Evolutionary conservation across 1,140 invertebrate species (phyloP).

Genomic region (Lordiphosa mommai): DNA sequence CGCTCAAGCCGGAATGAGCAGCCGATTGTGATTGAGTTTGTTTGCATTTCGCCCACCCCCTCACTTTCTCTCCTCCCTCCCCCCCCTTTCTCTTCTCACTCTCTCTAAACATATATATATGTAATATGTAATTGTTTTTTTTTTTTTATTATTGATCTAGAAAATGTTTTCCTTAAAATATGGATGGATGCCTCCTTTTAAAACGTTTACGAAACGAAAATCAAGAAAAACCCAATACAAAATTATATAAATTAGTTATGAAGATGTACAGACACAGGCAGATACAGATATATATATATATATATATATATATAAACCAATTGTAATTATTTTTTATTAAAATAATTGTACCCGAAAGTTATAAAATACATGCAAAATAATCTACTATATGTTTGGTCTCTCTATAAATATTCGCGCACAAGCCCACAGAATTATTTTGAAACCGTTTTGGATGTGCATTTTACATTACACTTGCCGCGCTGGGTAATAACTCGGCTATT

Average conservation of each 20-base stretch:
- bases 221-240: slow-evolving; percentile 16
- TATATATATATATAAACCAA: slow-evolving; percentile 46
- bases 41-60: slow-evolving; percentile 57
- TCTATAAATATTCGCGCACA: slow-evolving; percentile 25
- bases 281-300: slow-evolving; percentile 5
- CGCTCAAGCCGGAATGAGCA: slow-evolving; percentile 42
- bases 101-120: slow-evolving; percentile 45
- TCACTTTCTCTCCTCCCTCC: neutral
- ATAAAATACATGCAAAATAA: slow-evolving; percentile 26
- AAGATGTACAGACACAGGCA: slow-evolving; percentile 29
- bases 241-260: slow-evolving; percentile 30
- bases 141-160: slow-evolving; percentile 61
- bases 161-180: slow-evolving; percentile 68
- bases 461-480: too few relatives aligned
- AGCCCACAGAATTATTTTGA: too few relatives aligned
- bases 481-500: too few relatives aligned
- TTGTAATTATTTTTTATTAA: slow-evolving; percentile 69
- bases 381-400: slow-evolving; percentile 9
- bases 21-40: slow-evolving; percentile 65
- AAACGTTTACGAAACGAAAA: slow-evolving; percentile 50
- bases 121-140: slow-evolving; percentile 57
- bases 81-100: slow-evolving; percentile 12
- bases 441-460: too few relatives aligned
- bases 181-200: slow-evolving; percentile 28
- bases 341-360: slow-evolving; percentile 63